A percentile compares a stretch with the other conserved stretches of the same genome.
These are phyloP conservation scores for Leistus spinibarbis DNA, from an alignment of 2,888 invertebrate species.

Conservation along the genomic window DNA sequence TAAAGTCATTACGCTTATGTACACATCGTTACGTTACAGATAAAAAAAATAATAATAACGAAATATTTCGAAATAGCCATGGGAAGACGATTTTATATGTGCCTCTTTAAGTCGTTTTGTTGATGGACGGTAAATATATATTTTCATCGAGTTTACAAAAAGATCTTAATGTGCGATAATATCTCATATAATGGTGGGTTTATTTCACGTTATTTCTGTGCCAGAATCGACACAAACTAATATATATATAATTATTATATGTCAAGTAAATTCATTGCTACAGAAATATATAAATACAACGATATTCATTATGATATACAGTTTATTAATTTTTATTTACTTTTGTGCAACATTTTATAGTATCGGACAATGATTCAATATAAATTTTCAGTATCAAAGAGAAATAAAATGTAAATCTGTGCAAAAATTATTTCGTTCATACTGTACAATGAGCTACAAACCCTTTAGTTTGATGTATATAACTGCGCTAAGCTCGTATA, in stretches of 20 bases:
- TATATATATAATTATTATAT: neutral
- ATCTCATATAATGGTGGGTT: neutral
- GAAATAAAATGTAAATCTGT: no score
- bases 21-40: conserved; percentile 36
- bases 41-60: conserved; percentile 27
- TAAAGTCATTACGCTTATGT: conserved; percentile 39
- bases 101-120: neutral
- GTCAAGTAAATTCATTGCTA: no score
- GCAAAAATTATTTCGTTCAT: no score
- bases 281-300: no score
- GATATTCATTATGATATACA: no score
- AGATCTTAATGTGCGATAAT: neutral
- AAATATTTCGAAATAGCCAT: neutral
- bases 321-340: no score
- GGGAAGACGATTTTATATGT: neutral
- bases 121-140: neutral
- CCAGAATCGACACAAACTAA: neutral
- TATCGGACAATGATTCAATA: no score
- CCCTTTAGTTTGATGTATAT: no score
- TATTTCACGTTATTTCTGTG: neutral
- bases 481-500: neutral
- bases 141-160: neutral
- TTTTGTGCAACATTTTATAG: no score
- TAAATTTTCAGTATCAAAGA: no score
- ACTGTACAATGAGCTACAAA: no score